These are phyloP conservation scores for Nineta flava DNA, from an alignment of 2,888 invertebrate species.

Conservation along the genomic window DNA sequence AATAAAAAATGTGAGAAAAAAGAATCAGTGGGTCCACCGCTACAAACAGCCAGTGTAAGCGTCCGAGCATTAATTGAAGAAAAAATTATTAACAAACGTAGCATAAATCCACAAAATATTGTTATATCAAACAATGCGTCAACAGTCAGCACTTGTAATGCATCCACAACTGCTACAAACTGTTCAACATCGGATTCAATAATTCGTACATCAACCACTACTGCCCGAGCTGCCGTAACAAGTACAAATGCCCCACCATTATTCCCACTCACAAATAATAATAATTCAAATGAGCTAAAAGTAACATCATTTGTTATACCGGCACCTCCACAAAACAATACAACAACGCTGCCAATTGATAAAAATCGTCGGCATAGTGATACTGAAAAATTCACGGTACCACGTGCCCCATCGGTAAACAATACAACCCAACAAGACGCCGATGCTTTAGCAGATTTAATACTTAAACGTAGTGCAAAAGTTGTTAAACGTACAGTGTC, in stretches of 20 bases:
- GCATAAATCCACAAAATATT: slow-evolving; percentile 30
- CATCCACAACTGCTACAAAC: slow-evolving; percentile 1
- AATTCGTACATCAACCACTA: slow-evolving; percentile 6
- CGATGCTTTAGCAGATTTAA: slow-evolving; percentile 61
- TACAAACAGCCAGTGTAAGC: slow-evolving; percentile 85
- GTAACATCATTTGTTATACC: slow-evolving; percentile 38
- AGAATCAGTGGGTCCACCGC: slow-evolving; percentile 63
- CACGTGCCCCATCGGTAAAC: slow-evolving; percentile 27
- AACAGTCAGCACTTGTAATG: slow-evolving; percentile 21
- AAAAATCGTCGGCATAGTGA: slow-evolving; percentile 40
- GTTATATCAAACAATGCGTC: slow-evolving; percentile 23
- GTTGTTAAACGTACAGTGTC: slow-evolving; percentile 58
- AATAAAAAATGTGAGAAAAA: slow-evolving; percentile 76
- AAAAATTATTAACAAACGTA: slow-evolving; percentile 79
- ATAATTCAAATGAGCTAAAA: slow-evolving; percentile 23
- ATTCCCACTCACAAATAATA: slow-evolving; percentile 28
- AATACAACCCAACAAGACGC: slow-evolving; percentile 45
- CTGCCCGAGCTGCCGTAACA: slow-evolving; percentile 15
- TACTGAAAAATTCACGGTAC: slow-evolving; percentile 34
- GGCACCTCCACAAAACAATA: slow-evolving; percentile 27
- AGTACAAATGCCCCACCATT: slow-evolving; percentile 27
- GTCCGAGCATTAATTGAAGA: slow-evolving; percentile 83
- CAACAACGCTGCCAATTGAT: slow-evolving; percentile 23
- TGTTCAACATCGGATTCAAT: too few relatives aligned
- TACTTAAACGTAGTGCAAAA: slow-evolving; percentile 50